Evolutionary conservation across 2,113 vertebrate species (phyloP), one percentile per base, ranked within the genome.

Genomic region (Gallinago undulata): DNA sequence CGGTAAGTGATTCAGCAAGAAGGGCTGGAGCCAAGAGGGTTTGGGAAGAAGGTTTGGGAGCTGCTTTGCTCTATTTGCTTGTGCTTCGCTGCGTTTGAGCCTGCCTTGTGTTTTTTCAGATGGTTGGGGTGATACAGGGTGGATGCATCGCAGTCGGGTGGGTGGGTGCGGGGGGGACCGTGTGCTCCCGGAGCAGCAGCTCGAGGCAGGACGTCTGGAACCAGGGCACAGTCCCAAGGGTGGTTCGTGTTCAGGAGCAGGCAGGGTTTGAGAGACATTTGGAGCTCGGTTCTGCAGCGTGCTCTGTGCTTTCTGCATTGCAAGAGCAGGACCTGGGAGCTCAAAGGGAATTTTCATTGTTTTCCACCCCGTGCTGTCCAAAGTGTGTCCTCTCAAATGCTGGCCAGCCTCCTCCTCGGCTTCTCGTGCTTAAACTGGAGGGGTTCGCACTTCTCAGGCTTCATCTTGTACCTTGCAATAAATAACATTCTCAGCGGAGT

Each of bases 1-100:
- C 95, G 78, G 93, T 74, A 15, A 89, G 91, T 94, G 94, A 96
- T 91, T 94, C 94, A 94, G 94, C 95, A 95, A 95, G 50, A 90
- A 78, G 2, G 67, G 33, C 1, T 10, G 79, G 72, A 45, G 50
- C 12, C 2, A 21, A 27, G 51, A 3, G 17, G 75, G 23, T 10
- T 13, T 23, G 64, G 68, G 53, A 70, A 73, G n/a, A 51, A 50
- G 63, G 35, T 39, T 27, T 39, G 60, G 59, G 33, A 23, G 68
- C 33, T 30, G 80, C 48, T 70, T 12, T 5, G 53, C 74, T 67
- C 22, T 6, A 3, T 66, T 31, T 10, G 45, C 48, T 35, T 6
- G 7, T 14, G 21, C 70, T 67, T 19, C 1, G 2, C 28, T 1
- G n/a, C 0, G 1, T 37, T 63, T 0, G 11, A 43, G 76, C 18